Evolutionary conservation across 2,888 invertebrate species (phyloP), one percentile per base, ranked within the genome.

Genomic region (Gibbula magus): DNA sequence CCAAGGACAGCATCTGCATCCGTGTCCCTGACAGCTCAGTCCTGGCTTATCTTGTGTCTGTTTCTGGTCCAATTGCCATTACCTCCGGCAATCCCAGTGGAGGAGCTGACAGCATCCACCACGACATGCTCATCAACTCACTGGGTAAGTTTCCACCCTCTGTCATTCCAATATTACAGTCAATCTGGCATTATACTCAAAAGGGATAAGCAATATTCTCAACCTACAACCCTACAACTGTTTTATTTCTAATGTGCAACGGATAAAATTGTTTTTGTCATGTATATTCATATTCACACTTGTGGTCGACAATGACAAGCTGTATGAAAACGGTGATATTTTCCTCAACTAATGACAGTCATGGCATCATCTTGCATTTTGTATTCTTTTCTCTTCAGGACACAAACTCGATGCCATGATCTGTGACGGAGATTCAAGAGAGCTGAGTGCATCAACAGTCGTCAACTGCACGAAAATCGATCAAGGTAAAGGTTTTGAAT

Each of bases 21-120:
- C 82, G 88, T 35, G 85, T 88, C 5, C 87, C 88, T 0, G 87
- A 88, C 81, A 85, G 85, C 70, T 84, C 87, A 5, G 86, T 87
- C 10, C 78, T 88, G 56, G 84, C 88, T 35, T 87, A 88, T 76
- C 79, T 88, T 45, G 83, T 86, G 77, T 83, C 84, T 61, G 45
- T 87, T 73, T 80, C 87, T 7, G 88, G 88, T 13, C 88, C 88
- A 7, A 78, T 88, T 20, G 87, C 87, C 66, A 73, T 88, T 52
- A 87, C 87, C 0, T 88, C 88, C 0, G 88, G 87, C 66, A 88
- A 88, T 78, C 87, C 86, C 25, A 87, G 87, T 67, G 88, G 88
- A 0, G 88, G 86, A 61, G 84, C 83, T 2, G 88, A 88, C 84
- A 88, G 88, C 77, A 83, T 83, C 25, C 88, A 88, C 61, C 88